Evolutionary conservation across 2,797 vertebrate species (phyloP), one percentile per base, ranked within the genome.

Genomic region (Hydrocynus forskahlii): DNA sequence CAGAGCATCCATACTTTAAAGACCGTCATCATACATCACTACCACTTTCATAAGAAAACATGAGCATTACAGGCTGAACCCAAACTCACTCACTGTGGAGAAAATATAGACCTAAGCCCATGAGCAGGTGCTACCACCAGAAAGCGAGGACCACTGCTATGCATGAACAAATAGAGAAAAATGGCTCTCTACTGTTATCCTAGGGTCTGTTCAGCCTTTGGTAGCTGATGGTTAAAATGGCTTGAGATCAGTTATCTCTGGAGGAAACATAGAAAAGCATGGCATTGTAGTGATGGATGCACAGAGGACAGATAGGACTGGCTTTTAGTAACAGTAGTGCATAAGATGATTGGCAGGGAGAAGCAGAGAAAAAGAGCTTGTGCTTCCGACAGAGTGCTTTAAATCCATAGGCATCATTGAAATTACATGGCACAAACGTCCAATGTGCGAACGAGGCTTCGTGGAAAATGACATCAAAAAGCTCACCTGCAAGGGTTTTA

Each of bases 391-490:
- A 75, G 59, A 76, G 19, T 40, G 17, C 64, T 78, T 74, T 79
- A 60, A 76, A 63, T 80, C 72, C 76, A 76, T 85, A 72, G 67
- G 76, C 76, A 72, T 84, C 75, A 76, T 72, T 80, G 73, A 80
- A 83, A 80, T 76, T 80, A 71, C 78, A 80, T 76, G 70, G 73
- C 67, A 62, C 72, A 79, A 76, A 82, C 81, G 83, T 79, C 80
- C 75, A 29, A 55, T 71, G n/a, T 10, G 19, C 57, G 52, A 66
- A 54, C 55, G 57, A 19, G 64, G 25, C 75, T 19, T 62, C 66
- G 80, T 52, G 6, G 14, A 80, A 69, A 68, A 69, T 10, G 48
- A 57, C 38, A 59, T 62, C 40, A 62, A 57, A 74, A 75, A 71
- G 35, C 81, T 63, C 38, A 76, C 75, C 50, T 66, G 72, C 76